These are phyloP conservation scores for Paracanthobrama guichenoti DNA, from an alignment of 2,113 vertebrate species.

Conservation along the genomic window DNA sequence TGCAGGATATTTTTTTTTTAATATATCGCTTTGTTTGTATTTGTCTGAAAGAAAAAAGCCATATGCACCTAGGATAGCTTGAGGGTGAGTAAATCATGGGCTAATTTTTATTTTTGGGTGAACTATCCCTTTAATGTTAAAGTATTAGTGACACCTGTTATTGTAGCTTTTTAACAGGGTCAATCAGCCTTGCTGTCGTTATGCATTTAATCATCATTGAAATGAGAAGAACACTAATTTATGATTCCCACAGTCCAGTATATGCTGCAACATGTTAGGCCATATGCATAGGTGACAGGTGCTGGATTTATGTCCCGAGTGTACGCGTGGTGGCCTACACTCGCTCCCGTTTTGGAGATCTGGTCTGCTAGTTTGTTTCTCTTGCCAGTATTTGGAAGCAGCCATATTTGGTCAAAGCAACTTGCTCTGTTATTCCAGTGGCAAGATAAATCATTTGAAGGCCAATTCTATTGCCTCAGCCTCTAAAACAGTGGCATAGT, in stretches of 20 bases:
- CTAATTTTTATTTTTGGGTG: no score
- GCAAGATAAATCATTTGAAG: constrained; percentile 63
- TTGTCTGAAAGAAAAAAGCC: no score
- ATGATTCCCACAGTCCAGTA: neutral
- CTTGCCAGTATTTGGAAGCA: constrained; percentile 63
- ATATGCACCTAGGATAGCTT: no score
- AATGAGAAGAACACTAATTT: neutral
- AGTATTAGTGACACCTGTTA: neutral
- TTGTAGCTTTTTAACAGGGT: neutral
- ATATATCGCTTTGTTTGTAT: no score
- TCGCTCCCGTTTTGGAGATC: constrained; percentile 73
- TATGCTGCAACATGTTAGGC: neutral
- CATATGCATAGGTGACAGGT: constrained; percentile 15
- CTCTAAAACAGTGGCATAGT: constrained; percentile 34
- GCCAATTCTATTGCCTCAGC: constrained; percentile 49
- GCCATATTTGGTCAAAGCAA: constrained; percentile 80
- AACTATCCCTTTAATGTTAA: neutral
- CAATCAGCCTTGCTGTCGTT: neutral
- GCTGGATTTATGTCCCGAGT: constrained; percentile 46
- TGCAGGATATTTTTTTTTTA: no score
- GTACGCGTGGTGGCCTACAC: constrained; percentile 45
- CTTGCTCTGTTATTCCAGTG: constrained; percentile 61
- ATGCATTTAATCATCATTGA: neutral
- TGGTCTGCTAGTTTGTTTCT: constrained; percentile 63
- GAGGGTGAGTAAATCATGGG: no score